Evolutionary conservation across 2,888 invertebrate species (phyloP).

Genomic region (Trilocha varians): DNA sequence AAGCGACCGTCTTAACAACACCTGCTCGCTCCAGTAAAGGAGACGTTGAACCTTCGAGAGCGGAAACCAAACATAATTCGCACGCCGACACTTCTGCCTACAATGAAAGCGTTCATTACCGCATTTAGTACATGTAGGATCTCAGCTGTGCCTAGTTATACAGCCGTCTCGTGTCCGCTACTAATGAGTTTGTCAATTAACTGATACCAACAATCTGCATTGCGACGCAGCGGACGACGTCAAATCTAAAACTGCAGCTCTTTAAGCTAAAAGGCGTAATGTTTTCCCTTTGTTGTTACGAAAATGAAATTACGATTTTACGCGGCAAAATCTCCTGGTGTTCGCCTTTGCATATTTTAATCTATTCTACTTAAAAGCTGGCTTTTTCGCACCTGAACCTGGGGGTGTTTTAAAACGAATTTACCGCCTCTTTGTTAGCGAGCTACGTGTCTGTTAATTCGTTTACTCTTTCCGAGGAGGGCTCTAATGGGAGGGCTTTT

Average conservation of each 20-base stretch:
- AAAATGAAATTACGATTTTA: slow-evolving; percentile 25
- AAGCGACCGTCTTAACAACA: slow-evolving; percentile 21
- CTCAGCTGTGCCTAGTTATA: background rate
- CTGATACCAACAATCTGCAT: slow-evolving; percentile 12
- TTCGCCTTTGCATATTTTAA: slow-evolving; percentile 40
- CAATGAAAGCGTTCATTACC: background rate
- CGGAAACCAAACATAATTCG: slow-evolving; percentile 47
- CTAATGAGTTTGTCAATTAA: slow-evolving; percentile 59
- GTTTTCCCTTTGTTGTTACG: slow-evolving; percentile 14
- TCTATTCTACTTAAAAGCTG: slow-evolving; percentile 58
- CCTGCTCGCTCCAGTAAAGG: slow-evolving; percentile 34
- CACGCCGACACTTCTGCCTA: slow-evolving; percentile 22
- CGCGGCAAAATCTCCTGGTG: slow-evolving; percentile 18
- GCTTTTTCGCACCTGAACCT: slow-evolving; percentile 60
- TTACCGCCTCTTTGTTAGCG: slow-evolving; percentile 50
- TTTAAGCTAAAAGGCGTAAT: background rate
- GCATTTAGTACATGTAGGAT: background rate
- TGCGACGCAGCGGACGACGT: slow-evolving; percentile 10
- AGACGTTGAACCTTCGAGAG: slow-evolving; percentile 47
- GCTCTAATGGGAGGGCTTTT: slow-evolving; percentile 60
- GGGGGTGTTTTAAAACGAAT: slow-evolving; percentile 57
- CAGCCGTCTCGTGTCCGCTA: slow-evolving; percentile 18
- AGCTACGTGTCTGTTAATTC: slow-evolving; percentile 63
- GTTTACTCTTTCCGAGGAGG: slow-evolving; percentile 59
- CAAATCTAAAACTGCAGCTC: slow-evolving; percentile 3